Base-by-base conservation (phyloP, 2,888 invertebrate species). In the Latrodectus elegans region DNA sequence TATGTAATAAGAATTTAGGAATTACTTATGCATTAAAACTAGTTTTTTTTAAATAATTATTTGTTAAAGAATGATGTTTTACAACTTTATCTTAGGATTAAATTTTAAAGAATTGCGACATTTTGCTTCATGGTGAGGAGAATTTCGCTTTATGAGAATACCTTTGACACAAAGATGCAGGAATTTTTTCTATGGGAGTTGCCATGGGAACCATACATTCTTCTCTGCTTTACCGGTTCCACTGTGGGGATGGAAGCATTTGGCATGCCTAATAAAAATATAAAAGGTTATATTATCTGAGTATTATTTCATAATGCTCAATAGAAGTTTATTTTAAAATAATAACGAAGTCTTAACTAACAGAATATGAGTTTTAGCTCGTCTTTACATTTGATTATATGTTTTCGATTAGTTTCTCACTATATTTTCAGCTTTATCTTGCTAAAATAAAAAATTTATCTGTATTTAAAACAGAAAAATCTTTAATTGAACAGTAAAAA, bases 241-340 rank as follows among this genome's bases (percentile, higher is more conserved):
- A 92, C 91, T 17, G 92, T 92, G 0, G 92, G 92, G 60, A 92
- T 92, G 8, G 92, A 92, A 14, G 92, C 92, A 89, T 92, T 92
- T 8, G 92, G 91, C 91, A 92, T 90, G 38, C 92, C 92, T 92
- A 84, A 22, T 11, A 60, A 11, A 38, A 10, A 9, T 55, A 55
- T n/a, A 51, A 79, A 15, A 26, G 26, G 6, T 17, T 12, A 38
- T 22, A 55, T 0, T 4, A 74, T 14, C 26, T 60, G 10, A 9
- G 15, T 17, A 55, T 26, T 8, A 75, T 55, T 72, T n/a, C 60
- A 17, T 15, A 22, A 17, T 55, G 8, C n/a, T 53, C 17, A 55
- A 14, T 15, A 17, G 15, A 73, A 2, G 3, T 15, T 15, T 4
- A 12, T 49, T 72, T n/a, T 15, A 14, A 72, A n/a, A 49, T 72